phyloP scores from a whole-genome alignment of 2,888 invertebrate genomes.

The Calameuta idolon region DNA sequence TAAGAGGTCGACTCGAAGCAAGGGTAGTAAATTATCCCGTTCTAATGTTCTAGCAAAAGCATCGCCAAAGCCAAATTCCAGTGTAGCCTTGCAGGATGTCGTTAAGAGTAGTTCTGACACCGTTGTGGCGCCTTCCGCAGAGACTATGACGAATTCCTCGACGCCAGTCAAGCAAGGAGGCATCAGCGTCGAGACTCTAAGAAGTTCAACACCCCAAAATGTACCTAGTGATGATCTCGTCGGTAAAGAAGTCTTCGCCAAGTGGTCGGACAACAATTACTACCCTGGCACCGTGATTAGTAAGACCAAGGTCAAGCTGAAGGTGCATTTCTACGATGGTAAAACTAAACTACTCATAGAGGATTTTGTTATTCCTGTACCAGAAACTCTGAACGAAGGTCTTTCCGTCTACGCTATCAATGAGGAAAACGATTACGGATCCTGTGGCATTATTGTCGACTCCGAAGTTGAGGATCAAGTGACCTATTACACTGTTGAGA shows the following conservation, averaged over 20 bases:
- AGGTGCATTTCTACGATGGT: slow-evolving; percentile 76
- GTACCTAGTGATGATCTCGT: slow-evolving; percentile 42
- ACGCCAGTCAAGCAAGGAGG: background rate
- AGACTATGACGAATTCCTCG: slow-evolving; percentile 10
- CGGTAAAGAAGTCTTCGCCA: slow-evolving; percentile 71
- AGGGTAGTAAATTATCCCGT: slow-evolving; percentile 27
- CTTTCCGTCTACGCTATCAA: slow-evolving; percentile 54
- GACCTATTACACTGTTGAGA: slow-evolving; percentile 49
- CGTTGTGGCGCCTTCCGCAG: slow-evolving; percentile 11
- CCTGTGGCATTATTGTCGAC: slow-evolving; percentile 52
- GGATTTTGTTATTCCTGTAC: slow-evolving; percentile 71
- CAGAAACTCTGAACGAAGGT: slow-evolving; percentile 41
- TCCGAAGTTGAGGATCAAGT: slow-evolving; percentile 31
- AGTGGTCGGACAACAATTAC: slow-evolving; percentile 77
- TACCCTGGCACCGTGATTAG: slow-evolving; percentile 75
- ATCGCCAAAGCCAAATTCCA: slow-evolving; percentile 18
- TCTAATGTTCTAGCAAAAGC: slow-evolving; percentile 29
- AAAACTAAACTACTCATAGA: slow-evolving; percentile 72
- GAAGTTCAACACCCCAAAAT: slow-evolving; percentile 21
- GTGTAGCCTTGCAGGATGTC: background rate
- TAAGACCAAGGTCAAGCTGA: slow-evolving; percentile 73
- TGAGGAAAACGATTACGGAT: slow-evolving; percentile 46
- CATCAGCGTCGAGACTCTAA: background rate
- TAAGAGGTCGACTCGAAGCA: slow-evolving; percentile 64
- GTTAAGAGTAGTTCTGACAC: slow-evolving; percentile 11